Base-by-base conservation (phyloP, 2,888 invertebrate genomes). In the Adelphocoris suturalis region DNA sequence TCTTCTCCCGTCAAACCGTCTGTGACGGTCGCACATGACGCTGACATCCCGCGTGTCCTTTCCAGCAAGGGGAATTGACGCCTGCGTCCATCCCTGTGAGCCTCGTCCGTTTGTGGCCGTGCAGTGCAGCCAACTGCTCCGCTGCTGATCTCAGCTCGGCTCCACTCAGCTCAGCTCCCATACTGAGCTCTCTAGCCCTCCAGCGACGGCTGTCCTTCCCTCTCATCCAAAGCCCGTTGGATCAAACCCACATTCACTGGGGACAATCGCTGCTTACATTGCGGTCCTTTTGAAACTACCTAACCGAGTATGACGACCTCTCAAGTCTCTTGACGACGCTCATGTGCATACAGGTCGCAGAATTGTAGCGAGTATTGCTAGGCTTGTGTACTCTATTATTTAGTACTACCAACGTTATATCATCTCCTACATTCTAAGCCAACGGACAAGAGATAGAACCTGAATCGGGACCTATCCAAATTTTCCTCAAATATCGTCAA, bases 131-230 rank as follows among this genome's bases (percentile, higher is more conserved):
- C 37, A 2, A 4, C 37, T 37, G 37, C 37, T 37, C 37, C 37
- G 37, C 37, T 37, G 37, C 37, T 37, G 37, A 37, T 52, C 52
- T 52, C 52, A 14, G 61, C 61, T 19, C 0, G 16, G 19, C 19
- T n/a, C 52, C 2, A 16, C 57, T n/a, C n/a, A 16, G 0, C 57
- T 27, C 23, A 23, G 12, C 68, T 68, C 23, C 23, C 68, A 68
- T 19, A 23, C 23, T 7, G 23, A 68, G 68, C 23, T 68, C 68
- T 1, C 1, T 7, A 14, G 52, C 52, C 68, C 13, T 9, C 68
- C 23, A n/a, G 68, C 68, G 68, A 68, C 68, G 68, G 19, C 68
- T 68, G 68, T 23, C 68, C 61, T 61, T 61, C 61, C 61, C n/a
- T 16, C 61, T n/a, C n/a, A 16, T 61, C 61, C 19, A 19, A 19